These are phyloP conservation scores for Dioctria rufipes DNA, from an alignment of 2,888 invertebrate species.

Conservation along the genomic window DNA sequence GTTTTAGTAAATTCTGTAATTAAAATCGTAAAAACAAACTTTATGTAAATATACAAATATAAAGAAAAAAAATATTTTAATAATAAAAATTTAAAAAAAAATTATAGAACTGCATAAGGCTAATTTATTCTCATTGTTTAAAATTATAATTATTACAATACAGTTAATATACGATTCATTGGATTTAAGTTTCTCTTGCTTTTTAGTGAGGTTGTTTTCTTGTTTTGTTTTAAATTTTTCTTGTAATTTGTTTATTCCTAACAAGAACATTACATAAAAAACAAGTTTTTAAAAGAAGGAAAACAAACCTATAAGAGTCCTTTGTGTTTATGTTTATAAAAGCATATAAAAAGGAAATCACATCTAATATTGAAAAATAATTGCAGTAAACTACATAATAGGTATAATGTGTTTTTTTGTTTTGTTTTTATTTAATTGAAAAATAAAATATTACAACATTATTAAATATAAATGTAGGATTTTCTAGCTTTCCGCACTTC, in stretches of 20 bases:
- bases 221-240: neutral
- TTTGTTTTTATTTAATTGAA: neutral
- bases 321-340: neutral
- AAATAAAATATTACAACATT: neutral
- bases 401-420: neutral
- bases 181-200: conserved; percentile 17
- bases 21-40: conserved; percentile 38
- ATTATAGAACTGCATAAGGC: conserved; percentile 20
- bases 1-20: conserved; percentile 23
- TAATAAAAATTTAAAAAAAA: conserved; percentile 20
- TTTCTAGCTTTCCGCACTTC: neutral
- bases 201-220: neutral
- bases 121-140: conserved; percentile 28
- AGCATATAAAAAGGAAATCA: neutral
- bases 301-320: too few relatives aligned
- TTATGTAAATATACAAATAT: conserved; percentile 16
- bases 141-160: conserved; percentile 33
- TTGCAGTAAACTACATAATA: neutral
- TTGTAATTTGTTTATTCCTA: neutral
- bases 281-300: neutral
- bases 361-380: neutral
- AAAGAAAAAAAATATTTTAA: conserved; percentile 11
- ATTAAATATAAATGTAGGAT: neutral
- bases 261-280: neutral
- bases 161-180: conserved; percentile 29